phyloP scores from a whole-genome alignment of 2,797 vertebrate species.

The Paedocypris micromegethes region DNA sequence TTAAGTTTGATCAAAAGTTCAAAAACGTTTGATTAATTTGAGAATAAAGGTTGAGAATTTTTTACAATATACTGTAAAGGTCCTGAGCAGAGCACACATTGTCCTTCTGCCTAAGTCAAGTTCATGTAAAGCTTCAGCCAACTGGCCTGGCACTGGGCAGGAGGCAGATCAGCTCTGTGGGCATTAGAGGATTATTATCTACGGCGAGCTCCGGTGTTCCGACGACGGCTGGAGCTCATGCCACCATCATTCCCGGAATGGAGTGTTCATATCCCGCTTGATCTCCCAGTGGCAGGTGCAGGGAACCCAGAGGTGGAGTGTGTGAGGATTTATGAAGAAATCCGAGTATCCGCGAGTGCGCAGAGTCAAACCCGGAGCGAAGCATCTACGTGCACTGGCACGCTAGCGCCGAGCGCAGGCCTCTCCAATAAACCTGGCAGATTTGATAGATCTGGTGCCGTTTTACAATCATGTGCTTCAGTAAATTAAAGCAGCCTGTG shows the following conservation, averaged over 20 bases:
- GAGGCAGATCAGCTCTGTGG: conserved; percentile 40
- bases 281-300: conserved; percentile 48
- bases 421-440: no score
- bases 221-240: conserved; percentile 15
- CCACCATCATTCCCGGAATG: conserved; percentile 28
- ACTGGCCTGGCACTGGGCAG: conserved; percentile 16
- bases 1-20: no score
- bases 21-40: no score
- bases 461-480: conserved; percentile 5
- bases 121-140: conserved; percentile 17
- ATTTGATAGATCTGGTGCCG: conserved; percentile 13
- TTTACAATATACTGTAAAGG: neutral
- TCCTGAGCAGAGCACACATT: conserved; percentile 7
- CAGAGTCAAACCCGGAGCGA: conserved; percentile 33
- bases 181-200: conserved; percentile 46
- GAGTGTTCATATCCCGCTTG: conserved; percentile 40
- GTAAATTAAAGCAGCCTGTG: conserved; percentile 10
- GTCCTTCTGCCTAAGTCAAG: conserved; percentile 9
- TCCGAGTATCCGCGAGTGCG: conserved; percentile 39
- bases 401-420: conserved; percentile 2
- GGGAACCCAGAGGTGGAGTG: conserved; percentile 39
- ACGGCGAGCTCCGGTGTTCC: conserved; percentile 20
- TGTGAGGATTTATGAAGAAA: conserved; percentile 48
- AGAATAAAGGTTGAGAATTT: no score
- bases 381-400: conserved; percentile 16